Conservation (phyloP, 1,140 invertebrate genomes). For the Acromyrmex echinatior region DNA sequence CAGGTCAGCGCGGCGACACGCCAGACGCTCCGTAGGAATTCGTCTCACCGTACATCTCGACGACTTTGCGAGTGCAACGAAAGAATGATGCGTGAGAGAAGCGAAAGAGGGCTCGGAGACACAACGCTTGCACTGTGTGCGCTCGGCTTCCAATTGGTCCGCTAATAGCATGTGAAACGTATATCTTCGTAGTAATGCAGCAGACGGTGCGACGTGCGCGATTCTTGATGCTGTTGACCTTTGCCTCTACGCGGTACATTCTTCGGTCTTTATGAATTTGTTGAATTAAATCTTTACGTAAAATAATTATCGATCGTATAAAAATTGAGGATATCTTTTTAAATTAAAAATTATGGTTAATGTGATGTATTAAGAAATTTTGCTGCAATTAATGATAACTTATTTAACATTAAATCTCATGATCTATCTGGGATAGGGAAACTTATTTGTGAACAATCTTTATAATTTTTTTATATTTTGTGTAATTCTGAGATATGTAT, state of each 20-base stretch:
- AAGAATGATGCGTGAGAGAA: not conserved
- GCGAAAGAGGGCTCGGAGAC: not conserved
- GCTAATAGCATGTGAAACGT: conserved; percentile 50
- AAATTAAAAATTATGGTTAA: not conserved
- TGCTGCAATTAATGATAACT: not conserved
- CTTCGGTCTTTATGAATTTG: not conserved
- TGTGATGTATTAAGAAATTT: not conserved
- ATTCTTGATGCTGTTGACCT: conserved; percentile 23
- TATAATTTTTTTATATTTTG: not conserved
- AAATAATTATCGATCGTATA: not conserved
- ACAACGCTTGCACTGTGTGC: conserved; percentile 41
- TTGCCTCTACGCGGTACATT: not conserved
- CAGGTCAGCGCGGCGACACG: conserved; percentile 48
- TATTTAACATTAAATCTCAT: too few relatives aligned
- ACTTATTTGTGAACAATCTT: not conserved
- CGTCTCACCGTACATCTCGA: conserved; percentile 39
- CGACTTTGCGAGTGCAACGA: conserved; percentile 21
- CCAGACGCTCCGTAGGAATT: conserved; percentile 52
- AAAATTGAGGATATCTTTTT: not conserved
- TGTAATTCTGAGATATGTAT: not conserved
- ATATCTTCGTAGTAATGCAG: conserved; percentile 30
- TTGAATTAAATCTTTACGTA: not conserved
- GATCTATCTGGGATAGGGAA: not conserved
- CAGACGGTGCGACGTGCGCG: not conserved
- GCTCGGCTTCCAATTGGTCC: conserved; percentile 39